These are phyloP conservation scores for Lottia gigantea DNA, from an alignment of 2,888 invertebrate species.

Conservation along the genomic window DNA sequence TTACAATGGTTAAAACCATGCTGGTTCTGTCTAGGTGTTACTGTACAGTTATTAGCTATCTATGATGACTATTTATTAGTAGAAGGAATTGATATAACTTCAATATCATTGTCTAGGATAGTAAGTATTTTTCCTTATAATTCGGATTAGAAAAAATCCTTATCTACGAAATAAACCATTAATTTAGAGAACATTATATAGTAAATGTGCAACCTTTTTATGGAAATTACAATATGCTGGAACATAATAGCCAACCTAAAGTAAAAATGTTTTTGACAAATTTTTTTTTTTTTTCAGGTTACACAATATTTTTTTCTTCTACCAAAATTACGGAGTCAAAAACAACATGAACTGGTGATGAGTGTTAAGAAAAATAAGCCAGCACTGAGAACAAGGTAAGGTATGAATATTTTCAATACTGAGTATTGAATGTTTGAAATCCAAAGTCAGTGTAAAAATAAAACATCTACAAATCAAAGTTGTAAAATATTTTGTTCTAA, in stretches of 20 bases:
- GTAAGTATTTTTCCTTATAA: slow-evolving; percentile 26
- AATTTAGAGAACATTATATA: too few relatives aligned
- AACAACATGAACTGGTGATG: not conserved
- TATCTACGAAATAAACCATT: not conserved
- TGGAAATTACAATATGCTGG: too few relatives aligned
- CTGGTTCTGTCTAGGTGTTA: slow-evolving; percentile 46
- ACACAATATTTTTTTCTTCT: slow-evolving; percentile 46
- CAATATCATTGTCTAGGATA: slow-evolving; percentile 32
- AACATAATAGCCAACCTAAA: not conserved
- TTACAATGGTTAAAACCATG: slow-evolving; percentile 36
- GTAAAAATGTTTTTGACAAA: too few relatives aligned
- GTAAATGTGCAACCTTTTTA: too few relatives aligned
- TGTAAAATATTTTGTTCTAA: too few relatives aligned
- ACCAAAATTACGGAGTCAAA: slow-evolving; percentile 30
- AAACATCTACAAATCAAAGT: too few relatives aligned
- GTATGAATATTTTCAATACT: not conserved
- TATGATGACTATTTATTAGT: slow-evolving; percentile 47
- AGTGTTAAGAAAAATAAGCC: not conserved
- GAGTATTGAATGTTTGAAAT: too few relatives aligned
- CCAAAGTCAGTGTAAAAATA: too few relatives aligned
- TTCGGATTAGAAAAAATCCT: too few relatives aligned
- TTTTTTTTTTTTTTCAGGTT: slow-evolving; percentile 29
- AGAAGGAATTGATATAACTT: slow-evolving; percentile 31
- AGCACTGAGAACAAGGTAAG: not conserved
- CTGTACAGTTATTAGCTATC: slow-evolving; percentile 36